Conservation (phyloP, 2,113 vertebrate genomes). For the Cochlearius cochlearius region DNA sequence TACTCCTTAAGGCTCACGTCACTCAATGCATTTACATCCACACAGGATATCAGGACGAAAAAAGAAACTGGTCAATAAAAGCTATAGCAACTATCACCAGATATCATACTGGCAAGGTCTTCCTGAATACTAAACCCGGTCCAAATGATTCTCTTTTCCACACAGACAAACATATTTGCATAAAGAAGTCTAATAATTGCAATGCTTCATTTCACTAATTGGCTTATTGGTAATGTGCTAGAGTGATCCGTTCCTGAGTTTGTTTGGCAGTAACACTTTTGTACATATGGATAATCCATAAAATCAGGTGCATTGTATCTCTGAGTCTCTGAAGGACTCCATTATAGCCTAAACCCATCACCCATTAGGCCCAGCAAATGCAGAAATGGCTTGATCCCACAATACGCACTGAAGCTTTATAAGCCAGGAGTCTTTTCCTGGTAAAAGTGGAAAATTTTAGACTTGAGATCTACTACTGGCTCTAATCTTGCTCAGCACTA, state of each 20-base stretch:
- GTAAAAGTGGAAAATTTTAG: neutral
- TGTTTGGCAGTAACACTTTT: neutral
- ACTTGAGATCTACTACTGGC: rapidly evolving
- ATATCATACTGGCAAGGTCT: neutral
- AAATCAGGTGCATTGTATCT: neutral
- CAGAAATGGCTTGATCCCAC: neutral
- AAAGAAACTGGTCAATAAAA: neutral
- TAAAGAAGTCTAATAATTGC: neutral
- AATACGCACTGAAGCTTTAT: neutral
- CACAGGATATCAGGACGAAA: neutral
- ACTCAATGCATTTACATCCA: neutral
- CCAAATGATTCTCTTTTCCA: neutral
- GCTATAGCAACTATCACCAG: neutral
- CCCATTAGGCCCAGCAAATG: neutral
- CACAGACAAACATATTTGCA: neutral
- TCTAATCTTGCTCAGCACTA: neutral
- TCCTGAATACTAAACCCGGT: neutral
- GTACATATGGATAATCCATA: neutral
- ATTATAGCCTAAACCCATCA: neutral
- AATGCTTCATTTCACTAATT: slow-evolving; percentile 32
- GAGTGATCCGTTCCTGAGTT: neutral
- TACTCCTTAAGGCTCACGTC: neutral
- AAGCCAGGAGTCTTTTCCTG: neutral
- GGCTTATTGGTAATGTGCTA: neutral
- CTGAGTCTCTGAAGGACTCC: neutral